phyloP scores from a whole-genome alignment of 2,888 invertebrate species.

The Oscheius sp. region DNA sequence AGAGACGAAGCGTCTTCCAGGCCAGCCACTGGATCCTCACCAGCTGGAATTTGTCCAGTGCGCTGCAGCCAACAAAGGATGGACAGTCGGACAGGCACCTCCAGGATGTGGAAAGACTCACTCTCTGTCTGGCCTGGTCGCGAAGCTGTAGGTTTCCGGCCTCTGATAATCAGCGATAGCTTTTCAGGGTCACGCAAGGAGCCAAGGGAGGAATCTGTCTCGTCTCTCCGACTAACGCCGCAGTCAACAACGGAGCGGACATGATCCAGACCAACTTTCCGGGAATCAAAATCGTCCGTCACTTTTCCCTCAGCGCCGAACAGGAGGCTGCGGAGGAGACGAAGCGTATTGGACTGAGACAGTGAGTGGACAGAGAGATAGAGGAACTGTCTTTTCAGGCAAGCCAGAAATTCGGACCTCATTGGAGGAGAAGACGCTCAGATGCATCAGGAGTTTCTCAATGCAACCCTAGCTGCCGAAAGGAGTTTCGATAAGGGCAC shows the following conservation, averaged over 20 bases:
- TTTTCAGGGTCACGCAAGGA: neutral
- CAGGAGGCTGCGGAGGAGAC: neutral
- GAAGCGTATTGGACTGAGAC: neutral
- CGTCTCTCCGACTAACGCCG: slow-evolving; percentile 18
- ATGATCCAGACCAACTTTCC: slow-evolving; percentile 11
- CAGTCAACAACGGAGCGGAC: slow-evolving; percentile 26
- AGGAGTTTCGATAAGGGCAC: no score
- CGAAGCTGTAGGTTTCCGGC: slow-evolving; percentile 5
- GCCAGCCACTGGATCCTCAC: slow-evolving; percentile 7
- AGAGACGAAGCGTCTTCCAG: neutral
- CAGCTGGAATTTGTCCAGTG: slow-evolving; percentile 18
- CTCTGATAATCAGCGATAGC: neutral
- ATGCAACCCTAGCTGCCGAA: no score
- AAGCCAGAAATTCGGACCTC: no score
- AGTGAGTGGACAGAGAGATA: neutral
- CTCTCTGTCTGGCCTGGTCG: slow-evolving; percentile 5
- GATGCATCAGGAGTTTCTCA: no score
- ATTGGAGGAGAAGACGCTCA: no score
- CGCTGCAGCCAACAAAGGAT: slow-evolving; percentile 9
- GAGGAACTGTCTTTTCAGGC: neutral
- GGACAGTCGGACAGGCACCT: slow-evolving; percentile 25
- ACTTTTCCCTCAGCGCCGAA: slow-evolving; percentile 19
- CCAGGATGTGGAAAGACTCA: slow-evolving; percentile 35
- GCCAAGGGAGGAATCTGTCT: slow-evolving; percentile 2
- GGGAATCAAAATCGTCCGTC: slow-evolving; percentile 2